Base-by-base conservation (phyloP, 2,888 invertebrate genomes). In the Norana najaformis region DNA sequence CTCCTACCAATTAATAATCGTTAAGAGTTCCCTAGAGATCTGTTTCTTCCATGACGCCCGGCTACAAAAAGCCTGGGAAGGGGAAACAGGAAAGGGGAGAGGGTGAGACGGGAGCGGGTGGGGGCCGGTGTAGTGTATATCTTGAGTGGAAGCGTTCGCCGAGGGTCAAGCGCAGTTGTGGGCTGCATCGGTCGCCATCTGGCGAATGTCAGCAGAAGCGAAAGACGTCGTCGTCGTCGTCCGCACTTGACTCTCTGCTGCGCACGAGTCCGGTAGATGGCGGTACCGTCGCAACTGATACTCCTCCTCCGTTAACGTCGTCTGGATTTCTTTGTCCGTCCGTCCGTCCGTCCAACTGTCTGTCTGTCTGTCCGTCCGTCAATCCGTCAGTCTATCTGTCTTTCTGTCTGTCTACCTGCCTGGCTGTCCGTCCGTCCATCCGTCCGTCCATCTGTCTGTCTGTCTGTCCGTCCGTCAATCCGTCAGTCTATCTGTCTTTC, bases 1-100 rank as follows among this genome's bases (percentile, higher is more conserved):
- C 69, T n/a, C 69, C 0, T 11, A n/a, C 30, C 69, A 69, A 69
- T 69, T 69, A 69, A 69, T 69, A 69, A 69, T 69, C 69, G 69
- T 69, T 69, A 69, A 69, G 69, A n/a, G 69, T n/a, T 69, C 69
- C 30, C 69, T n/a, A 69, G 69, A n/a, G 69, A 5, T 69, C 69
- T 69, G 69, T 69, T 69, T 69, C 69, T 69, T 30, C 69, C 69
- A 69, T n/a, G 69, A 69, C 69, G 69, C n/a, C n/a, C n/a, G n/a
- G n/a, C n/a, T n/a, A n/a, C n/a, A n/a, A 69, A 47, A 69, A 69
- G 69, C 69, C 69, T 69, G 69, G 69, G 69, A 69, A 69, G 69
- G 69, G 69, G 69, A 69, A 69, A 47, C 13, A 11, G 30, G 69
- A 69, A 69, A 5, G 69, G n/a, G 69, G 69, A n/a, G n/a, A 69